A percentile compares a stretch with the other conserved stretches of the same genome.
Evolutionary conservation across 2,113 vertebrate genomes (phyloP).

Genomic region (Argyrosomus japonicus): DNA sequence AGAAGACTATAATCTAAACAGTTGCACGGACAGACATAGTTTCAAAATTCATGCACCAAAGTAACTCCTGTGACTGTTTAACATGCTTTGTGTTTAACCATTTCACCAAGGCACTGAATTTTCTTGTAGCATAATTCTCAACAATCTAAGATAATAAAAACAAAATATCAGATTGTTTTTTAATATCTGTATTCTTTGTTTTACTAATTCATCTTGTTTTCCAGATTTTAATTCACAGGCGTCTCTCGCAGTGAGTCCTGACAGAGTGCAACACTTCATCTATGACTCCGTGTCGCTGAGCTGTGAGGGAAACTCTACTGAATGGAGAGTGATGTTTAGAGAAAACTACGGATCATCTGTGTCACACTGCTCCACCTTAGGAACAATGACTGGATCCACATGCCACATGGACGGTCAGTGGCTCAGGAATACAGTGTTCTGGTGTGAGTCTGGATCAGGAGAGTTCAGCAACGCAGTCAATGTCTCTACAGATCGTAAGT

Average conservation of each 20-base stretch:
- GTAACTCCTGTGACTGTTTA: too few species aligned
- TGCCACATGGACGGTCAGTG: rapidly evolving
- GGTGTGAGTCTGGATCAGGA: constrained; percentile 65
- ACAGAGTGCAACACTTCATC: constrained; percentile 49
- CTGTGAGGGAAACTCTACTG: constrained; percentile 35
- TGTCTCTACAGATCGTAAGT: constrained; percentile 21
- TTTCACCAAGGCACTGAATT: too few species aligned
- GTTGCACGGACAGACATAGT: too few species aligned
- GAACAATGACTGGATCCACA: background rate
- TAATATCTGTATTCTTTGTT: too few species aligned
- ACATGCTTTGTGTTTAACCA: too few species aligned
- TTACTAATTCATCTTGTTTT: background rate
- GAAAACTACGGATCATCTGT: rapidly evolving
- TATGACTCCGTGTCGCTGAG: constrained; percentile 8
- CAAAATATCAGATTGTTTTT: too few species aligned
- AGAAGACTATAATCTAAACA: too few species aligned
- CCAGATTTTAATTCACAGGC: constrained; percentile 19
- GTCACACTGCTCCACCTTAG: rapidly evolving
- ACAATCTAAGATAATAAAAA: too few species aligned
- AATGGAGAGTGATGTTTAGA: constrained; percentile 33
- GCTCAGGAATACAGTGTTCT: background rate
- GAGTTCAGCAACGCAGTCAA: constrained; percentile 60
- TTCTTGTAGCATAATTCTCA: too few species aligned
- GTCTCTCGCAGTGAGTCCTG: constrained; percentile 38
- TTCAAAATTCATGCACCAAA: too few species aligned